A percentile compares a stretch with the other conserved stretches of the same genome.
Conservation (phyloP, 2,113 vertebrate species). For the Crotalus tigris region DNA sequence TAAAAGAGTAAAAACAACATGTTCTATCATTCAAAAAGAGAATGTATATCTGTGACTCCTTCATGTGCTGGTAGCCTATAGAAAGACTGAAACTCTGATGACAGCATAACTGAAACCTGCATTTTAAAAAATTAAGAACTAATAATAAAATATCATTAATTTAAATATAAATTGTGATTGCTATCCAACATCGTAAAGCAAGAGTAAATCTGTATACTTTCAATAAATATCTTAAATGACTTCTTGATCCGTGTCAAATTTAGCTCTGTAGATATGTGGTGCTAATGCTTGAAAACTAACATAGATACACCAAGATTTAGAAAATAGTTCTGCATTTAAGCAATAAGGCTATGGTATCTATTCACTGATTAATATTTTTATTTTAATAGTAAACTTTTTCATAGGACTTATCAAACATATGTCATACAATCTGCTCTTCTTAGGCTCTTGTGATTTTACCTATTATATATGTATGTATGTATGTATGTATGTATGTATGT, state of each 20-base stretch:
- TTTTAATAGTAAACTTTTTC: background rate
- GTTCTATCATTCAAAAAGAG: constrained; percentile 34
- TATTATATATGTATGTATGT: background rate
- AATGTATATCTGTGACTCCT: constrained; percentile 6
- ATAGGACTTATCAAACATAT: background rate
- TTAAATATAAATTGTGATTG: background rate
- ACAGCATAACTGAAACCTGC: constrained; percentile 45
- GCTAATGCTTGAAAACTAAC: background rate
- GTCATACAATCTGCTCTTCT: background rate
- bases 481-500: no score
- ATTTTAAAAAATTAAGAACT: constrained; percentile 18
- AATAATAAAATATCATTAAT: background rate
- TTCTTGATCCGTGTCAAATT: background rate
- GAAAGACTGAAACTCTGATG: background rate
- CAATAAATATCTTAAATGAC: background rate
- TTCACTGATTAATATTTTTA: background rate
- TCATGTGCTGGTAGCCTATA: background rate
- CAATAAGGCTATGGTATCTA: background rate
- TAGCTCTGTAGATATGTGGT: background rate
- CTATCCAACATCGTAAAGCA: background rate
- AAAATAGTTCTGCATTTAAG: background rate
- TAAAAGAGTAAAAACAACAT: constrained; percentile 59
- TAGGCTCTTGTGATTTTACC: background rate
- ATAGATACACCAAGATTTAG: background rate
- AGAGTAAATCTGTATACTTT: background rate